These are phyloP conservation scores for Drosophila varians DNA, from an alignment of 1,140 invertebrate genomes.

Conservation along the genomic window DNA sequence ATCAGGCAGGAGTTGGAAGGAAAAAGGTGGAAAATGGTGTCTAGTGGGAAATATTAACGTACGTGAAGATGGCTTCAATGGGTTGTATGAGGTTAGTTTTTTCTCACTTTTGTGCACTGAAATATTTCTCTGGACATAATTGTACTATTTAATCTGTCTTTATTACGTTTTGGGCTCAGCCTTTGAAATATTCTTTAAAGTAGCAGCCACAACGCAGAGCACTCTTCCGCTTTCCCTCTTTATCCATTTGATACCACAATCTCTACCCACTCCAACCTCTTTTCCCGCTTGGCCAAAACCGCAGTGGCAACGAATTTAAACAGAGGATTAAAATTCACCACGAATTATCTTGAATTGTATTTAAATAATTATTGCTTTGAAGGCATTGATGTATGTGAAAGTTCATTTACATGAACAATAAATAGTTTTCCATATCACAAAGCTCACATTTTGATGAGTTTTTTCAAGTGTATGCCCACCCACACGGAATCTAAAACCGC, in stretches of 20 bases:
- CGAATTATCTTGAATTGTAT: no score
- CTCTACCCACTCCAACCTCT: constrained; percentile 1
- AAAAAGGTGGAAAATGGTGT: constrained; percentile 1
- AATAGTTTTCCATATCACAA: no score
- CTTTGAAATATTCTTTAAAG: neutral
- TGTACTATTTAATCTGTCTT: no score
- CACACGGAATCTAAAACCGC: constrained; percentile 50
- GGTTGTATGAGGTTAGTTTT: neutral
- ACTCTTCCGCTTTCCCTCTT: neutral
- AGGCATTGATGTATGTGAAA: no score
- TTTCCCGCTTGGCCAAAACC: constrained; percentile 30
- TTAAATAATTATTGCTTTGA: no score
- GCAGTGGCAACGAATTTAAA: constrained; percentile 53
- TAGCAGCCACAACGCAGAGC: neutral
- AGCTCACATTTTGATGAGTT: neutral
- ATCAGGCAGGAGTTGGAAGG: constrained; percentile 3
- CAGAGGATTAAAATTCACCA: constrained; percentile 79
- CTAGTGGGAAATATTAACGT: neutral
- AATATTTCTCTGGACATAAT: no score
- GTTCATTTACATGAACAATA: no score
- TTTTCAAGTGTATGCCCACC: constrained; percentile 33
- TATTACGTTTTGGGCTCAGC: neutral
- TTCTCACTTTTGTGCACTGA: neutral
- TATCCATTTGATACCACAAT: neutral
- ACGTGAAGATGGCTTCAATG: constrained; percentile 17